Evolutionary conservation across 2,113 vertebrate genomes (phyloP).

Genomic region (Ciconia maguari): DNA sequence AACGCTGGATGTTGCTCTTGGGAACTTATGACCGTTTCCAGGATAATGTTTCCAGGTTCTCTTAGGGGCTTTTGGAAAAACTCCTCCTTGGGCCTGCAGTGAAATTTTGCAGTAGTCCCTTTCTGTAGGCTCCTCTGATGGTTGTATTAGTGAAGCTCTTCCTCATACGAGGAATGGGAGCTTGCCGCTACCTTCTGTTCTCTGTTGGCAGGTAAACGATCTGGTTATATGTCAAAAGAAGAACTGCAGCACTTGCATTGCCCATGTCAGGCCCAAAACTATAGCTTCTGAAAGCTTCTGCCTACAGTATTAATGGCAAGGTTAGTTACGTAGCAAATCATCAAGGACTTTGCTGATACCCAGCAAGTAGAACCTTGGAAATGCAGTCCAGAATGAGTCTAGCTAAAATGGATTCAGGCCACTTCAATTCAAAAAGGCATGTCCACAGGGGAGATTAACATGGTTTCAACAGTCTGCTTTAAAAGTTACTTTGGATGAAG

Average conservation of each 20-base stretch:
- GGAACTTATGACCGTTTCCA: background rate
- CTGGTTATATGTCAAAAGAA: background rate
- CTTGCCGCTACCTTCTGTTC: background rate
- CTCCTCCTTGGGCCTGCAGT: conserved; percentile 47
- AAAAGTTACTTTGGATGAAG: background rate
- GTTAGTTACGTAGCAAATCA: background rate
- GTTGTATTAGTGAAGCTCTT: background rate
- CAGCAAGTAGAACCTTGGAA: background rate
- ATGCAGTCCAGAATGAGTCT: background rate
- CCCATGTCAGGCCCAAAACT: background rate
- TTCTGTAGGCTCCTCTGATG: conserved; percentile 23
- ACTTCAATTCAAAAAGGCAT: background rate
- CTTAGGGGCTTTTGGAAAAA: conserved; percentile 40
- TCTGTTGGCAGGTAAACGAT: conserved; percentile 23
- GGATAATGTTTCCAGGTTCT: conserved; percentile 17
- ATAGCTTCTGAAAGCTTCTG: background rate
- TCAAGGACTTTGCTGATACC: background rate
- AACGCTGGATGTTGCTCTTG: conserved; percentile 9
- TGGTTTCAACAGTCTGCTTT: background rate
- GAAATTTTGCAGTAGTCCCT: conserved; percentile 39
- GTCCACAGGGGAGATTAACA: background rate
- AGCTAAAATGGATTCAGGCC: background rate
- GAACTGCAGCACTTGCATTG: background rate
- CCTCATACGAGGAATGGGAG: background rate
- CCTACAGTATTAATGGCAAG: background rate